Conservation (phyloP, 2,797 vertebrate genomes). For the Poliocrania exsul region DNA sequence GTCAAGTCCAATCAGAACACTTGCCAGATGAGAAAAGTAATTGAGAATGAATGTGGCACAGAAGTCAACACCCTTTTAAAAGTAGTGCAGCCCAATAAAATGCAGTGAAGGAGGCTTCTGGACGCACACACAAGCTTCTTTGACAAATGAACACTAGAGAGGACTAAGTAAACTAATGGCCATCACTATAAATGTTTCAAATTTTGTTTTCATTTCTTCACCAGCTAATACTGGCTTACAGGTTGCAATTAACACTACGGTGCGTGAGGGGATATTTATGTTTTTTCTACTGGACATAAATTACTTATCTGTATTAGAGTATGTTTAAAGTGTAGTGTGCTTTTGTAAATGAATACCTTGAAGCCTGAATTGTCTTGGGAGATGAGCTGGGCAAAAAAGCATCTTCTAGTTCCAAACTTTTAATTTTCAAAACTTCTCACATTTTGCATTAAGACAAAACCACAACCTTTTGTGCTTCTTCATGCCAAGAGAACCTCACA, state of each 20-base stretch:
- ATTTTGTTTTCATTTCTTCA: conserved; percentile 27
- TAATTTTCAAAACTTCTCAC: background rate
- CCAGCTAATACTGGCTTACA: conserved; percentile 16
- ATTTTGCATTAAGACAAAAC: background rate
- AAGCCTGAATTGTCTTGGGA: background rate
- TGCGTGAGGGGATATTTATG: conserved; percentile 26
- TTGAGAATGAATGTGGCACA: background rate
- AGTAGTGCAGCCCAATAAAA: background rate
- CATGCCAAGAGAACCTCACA: background rate
- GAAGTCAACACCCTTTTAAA: background rate
- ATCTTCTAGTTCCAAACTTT: background rate
- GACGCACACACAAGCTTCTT: background rate
- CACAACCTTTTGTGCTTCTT: background rate
- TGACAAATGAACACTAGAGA: conserved; percentile 21
- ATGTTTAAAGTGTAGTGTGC: background rate
- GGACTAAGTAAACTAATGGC: background rate
- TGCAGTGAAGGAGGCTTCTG: background rate
- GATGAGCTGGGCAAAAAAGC: background rate
- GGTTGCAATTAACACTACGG: conserved; percentile 41
- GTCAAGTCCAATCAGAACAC: background rate
- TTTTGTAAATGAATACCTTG: background rate
- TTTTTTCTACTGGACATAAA: conserved; percentile 26
- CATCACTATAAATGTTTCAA: background rate
- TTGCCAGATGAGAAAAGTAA: background rate
- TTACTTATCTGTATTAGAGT: conserved; percentile 52